Evolutionary conservation across 2,888 invertebrate genomes (phyloP), one percentile per base, ranked within the genome.

Genomic region (Notocelia uddmanniana): DNA sequence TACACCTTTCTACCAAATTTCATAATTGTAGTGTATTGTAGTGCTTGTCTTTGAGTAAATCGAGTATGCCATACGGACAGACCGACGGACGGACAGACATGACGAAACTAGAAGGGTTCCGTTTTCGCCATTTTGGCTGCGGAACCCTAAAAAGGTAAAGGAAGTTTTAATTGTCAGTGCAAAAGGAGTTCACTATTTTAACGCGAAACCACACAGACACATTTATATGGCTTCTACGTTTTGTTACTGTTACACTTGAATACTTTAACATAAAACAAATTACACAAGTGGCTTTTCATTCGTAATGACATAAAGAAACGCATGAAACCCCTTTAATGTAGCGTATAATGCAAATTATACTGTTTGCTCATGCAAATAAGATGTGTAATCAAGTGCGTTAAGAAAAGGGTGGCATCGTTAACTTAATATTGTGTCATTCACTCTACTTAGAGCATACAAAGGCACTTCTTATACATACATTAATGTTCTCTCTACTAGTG

Each of bases 301-400:
- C 37, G 41, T 68, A 60, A 63, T 55, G 21, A 62, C 19, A 41
- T 21, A 73, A 67, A 55, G 55, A 45, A 71, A 60, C 62, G 62
- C 26, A 45, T 54, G 70, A 26, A 58, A 63, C 34, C 31, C 66
- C 26, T 63, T 23, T 9, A 68, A n/a, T 13, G 37, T 26, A 9
- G 34, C 34, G 23, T 37, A 37, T 58, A 62, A 60, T 58, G 19
- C 58, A 70, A 59, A 75, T 76, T 70, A 75, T 72, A 72, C 68
- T 55, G 58, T 73, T 74, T 73, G 63, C 72, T 74, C 70, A 68
- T 74, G 74, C 73, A 74, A 79, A 79, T 77, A 76, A 75, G 74
- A 74, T 74, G 62, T 69, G 60, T 76, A 77, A 78, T 78, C 75
- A 76, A 45, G 52, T 19, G 57, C 8, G 57, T 45, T 52, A 72